Evolutionary conservation across 2,888 invertebrate genomes (phyloP), one percentile per base, ranked within the genome.

Genomic region (Busseola fusca): DNA sequence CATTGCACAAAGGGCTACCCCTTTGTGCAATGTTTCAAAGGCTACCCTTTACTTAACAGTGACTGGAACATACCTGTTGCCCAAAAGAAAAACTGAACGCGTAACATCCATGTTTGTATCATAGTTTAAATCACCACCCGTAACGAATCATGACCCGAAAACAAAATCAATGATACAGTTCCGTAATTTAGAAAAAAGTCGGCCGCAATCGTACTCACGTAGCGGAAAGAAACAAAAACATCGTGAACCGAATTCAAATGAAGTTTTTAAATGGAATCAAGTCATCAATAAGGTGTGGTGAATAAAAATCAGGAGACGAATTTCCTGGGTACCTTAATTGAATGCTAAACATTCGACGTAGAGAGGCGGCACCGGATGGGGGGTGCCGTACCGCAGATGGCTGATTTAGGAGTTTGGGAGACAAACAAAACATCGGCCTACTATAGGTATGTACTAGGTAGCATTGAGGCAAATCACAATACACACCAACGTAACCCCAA

Each of bases 261-360:
- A 83, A 72, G 72, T 72, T 79, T 74, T 76, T 72, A 40, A 83
- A 78, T 80, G 65, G 64, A 79, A 74, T 50, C 75, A 52, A 69
- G 70, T 70, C 76, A 71, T 76, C 69, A 64, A 80, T 76, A 78
- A 70, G 75, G 75, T 70, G 76, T 64, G 66, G 69, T 79, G 85
- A 83, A 84, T 85, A 87, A 86, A 84, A 85, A 87, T 81, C 72
- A 78, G 45, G 58, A 71, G 62, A 73, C 78, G 64, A 86, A 81
- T 81, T 85, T 83, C 75, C 76, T 71, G 78, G 69, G 76, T 84
- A 83, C 87, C 80, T 75, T 72, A 73, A 79, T 74, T 45, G 78
- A 83, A 85, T 83, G 83, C 67, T 83, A 86, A 86, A 81, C 71
- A 74, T 82, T 87, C 82, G 79, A 42, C 74, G 69, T 72, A 83